These are phyloP conservation scores for Tinamus guttatus DNA, from an alignment of 2,113 vertebrate species.

Conservation along the genomic window DNA sequence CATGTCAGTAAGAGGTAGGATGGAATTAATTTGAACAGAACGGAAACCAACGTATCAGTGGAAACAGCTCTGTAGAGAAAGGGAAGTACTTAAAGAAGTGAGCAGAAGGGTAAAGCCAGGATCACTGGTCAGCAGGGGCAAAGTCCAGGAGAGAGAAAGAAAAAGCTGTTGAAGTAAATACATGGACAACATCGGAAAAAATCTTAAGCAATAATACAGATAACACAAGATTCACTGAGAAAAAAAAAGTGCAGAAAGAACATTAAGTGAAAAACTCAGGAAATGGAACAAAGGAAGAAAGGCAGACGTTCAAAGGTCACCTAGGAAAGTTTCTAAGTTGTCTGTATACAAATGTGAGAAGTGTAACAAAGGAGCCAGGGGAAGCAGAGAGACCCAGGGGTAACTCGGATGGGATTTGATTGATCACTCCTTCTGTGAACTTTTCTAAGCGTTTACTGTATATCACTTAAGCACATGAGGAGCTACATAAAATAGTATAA, in stretches of 20 bases:
- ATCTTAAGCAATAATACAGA: slow-evolving; percentile 21
- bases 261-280: slow-evolving; percentile 62
- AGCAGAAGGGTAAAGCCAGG: not conserved
- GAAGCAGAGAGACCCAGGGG: slow-evolving; percentile 28
- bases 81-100: slow-evolving; percentile 12
- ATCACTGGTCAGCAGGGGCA: not conserved
- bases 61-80: not conserved
- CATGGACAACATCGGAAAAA: slow-evolving; percentile 26
- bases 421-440: slow-evolving; percentile 13
- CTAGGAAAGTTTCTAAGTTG: slow-evolving; percentile 62
- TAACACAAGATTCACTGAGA: slow-evolving; percentile 13
- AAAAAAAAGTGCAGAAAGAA: slow-evolving; percentile 38
- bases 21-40: slow-evolving; percentile 60
- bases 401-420: not conserved
- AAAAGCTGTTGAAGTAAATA: slow-evolving; percentile 45
- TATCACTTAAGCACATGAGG: not conserved
- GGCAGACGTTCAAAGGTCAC: slow-evolving; percentile 62
- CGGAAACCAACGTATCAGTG: not conserved
- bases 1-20: slow-evolving; percentile 38
- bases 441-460: not conserved
- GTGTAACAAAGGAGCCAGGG: slow-evolving; percentile 7
- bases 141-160: slow-evolving; percentile 9
- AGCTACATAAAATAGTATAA: not conserved
- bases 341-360: slow-evolving; percentile 63
- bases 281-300: slow-evolving; percentile 70